Percentiles rank a stretch among this genome's conserved stretches.
Conservation (phyloP, 2,888 invertebrate species). For the Fragum fragum region DNA sequence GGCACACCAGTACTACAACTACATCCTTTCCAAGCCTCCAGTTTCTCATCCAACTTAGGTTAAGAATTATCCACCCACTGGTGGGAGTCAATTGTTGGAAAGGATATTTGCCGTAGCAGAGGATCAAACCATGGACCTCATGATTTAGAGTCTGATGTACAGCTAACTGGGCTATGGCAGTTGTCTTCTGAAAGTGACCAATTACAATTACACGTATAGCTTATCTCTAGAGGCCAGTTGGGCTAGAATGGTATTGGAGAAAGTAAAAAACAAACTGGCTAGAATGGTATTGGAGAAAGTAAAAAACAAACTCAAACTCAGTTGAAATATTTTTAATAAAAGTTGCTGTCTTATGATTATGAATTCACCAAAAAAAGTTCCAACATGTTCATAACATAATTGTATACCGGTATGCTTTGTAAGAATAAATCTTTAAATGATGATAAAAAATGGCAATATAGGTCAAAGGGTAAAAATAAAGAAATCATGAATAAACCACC, state of each 20-base stretch:
- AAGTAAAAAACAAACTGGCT: too few species aligned
- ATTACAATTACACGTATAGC: too few species aligned
- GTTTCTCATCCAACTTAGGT: too few species aligned
- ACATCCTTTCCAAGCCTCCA: too few species aligned
- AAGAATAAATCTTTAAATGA: conserved; percentile 22
- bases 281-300: too few species aligned
- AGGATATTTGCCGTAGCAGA: too few species aligned
- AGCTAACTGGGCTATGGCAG: background rate
- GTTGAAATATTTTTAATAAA: conserved; percentile 26
- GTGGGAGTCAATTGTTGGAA: too few species aligned
- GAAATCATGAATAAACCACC: background rate
- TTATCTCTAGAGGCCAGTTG: too few species aligned
- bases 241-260: too few species aligned
- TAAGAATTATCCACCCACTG: too few species aligned
- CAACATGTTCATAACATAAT: conserved; percentile 7
- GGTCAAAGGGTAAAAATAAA: background rate
- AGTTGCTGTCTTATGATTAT: conserved; percentile 15
- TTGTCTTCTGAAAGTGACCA: background rate
- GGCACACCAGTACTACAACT: background rate
- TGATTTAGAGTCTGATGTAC: background rate
- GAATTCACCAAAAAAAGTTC: conserved; percentile 5
- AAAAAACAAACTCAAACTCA: too few species aligned
- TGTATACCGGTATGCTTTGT: conserved; percentile 16
- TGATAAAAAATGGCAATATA: conserved; percentile 9
- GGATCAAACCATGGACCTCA: too few species aligned